Percentiles rank a stretch among this genome's conserved stretches.
Conservation (phyloP, 2,797 vertebrate genomes). For the Mastacembelus armatus region DNA sequence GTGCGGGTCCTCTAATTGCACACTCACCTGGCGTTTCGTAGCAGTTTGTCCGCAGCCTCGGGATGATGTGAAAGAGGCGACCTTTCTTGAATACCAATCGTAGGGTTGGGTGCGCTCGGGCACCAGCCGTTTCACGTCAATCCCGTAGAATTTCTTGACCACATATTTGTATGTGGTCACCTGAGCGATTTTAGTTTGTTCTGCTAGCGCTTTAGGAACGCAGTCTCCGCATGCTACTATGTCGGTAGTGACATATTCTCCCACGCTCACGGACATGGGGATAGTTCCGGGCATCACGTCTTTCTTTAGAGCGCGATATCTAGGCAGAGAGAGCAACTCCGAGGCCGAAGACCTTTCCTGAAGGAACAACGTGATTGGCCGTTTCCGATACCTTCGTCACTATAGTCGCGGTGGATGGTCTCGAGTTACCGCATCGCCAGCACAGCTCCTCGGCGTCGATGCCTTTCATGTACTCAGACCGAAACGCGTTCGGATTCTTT, state of each 20-base stretch:
- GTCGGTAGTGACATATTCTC: not conserved
- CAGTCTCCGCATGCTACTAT: not conserved
- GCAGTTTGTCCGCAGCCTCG: no score
- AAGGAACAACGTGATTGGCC: not conserved
- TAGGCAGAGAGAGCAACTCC: not conserved
- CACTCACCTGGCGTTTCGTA: no score
- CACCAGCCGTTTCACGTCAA: not conserved
- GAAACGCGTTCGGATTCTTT: fast-evolving
- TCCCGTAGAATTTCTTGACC: not conserved
- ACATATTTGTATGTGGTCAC: not conserved
- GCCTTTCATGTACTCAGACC: not conserved
- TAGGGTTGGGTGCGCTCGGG: not conserved
- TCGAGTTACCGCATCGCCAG: not conserved
- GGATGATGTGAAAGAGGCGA: no score
- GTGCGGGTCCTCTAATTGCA: no score
- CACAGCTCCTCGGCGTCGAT: not conserved
- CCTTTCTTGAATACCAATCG: not conserved
- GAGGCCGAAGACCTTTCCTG: not conserved
- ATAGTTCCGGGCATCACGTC: fast-evolving
- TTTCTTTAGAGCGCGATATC: not conserved
- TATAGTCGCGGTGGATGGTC: not conserved
- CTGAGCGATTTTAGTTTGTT: no score
- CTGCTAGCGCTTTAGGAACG: not conserved
- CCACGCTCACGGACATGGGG: not conserved
- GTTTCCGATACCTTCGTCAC: fast-evolving